Base-by-base conservation (phyloP, 1,140 invertebrate species). In the Papilio helenus region DNA sequence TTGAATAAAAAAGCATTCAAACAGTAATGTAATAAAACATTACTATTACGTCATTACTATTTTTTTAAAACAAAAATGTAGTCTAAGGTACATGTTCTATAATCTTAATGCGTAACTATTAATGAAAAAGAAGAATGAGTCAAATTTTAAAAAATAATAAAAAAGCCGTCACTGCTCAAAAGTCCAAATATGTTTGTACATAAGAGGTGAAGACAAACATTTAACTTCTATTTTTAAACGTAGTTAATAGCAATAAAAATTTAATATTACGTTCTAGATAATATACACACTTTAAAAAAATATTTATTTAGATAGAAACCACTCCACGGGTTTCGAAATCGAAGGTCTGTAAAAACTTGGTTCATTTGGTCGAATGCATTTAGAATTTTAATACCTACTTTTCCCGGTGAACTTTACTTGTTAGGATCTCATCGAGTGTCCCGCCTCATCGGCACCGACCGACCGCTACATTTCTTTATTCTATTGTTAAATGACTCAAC, bases 351-450 rank as follows among this genome's bases (percentile, higher is more conserved):
- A 91, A 89, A 91, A 92, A 91, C 88, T 92, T 90, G 89, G 88
- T 93, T 93, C 90, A 88, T 93, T 92, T 92, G 88, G 86, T 84
- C 85, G 86, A 89, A 89, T 91, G 89, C 89, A 89, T 89, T 84
- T 85, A 84, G 91, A 93, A 93, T 93, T 92, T 92, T 90, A 93
- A 91, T 89, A 88, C 88, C 85, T 88, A 87, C 86, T 88, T 87
- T 89, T 88, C 87, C 80, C 87, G 83, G 86, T 84, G 86, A 90
- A 90, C 89, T 90, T 89, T 89, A 87, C 88, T 90, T 88, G 87
- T 91, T 89, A 89, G 82, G 79, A 85, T 84, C 84, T 88, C 84
- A 85, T 89, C 82, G 84, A 83, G 83, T 85, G 82, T 83, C 82
- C 49, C 81, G 82, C 76, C 85, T 84, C 83, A 87, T 86, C 80